Conservation (phyloP, 2,888 invertebrate species). For the Erebia ligea region DNA sequence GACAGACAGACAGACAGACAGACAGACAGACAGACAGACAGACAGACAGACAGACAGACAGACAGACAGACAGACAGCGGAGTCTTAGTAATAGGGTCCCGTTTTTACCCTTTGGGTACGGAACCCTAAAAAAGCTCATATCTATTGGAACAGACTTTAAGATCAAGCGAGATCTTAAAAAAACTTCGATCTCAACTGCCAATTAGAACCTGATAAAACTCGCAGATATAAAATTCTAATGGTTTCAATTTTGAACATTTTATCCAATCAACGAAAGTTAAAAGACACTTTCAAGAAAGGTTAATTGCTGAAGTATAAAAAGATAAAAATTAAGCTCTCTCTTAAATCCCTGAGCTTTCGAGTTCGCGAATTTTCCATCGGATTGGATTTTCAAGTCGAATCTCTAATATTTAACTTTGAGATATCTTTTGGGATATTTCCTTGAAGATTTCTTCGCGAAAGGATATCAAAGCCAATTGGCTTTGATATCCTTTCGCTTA, state of each 20-base stretch:
- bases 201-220: neutral
- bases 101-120: too few relatives aligned
- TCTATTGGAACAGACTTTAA: too few relatives aligned
- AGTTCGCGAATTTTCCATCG: conserved; percentile 35
- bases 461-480: too few relatives aligned
- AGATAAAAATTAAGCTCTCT: conserved; percentile 52
- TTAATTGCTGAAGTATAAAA: conserved; percentile 52
- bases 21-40: too few relatives aligned
- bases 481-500: conserved; percentile 9
- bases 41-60: too few relatives aligned
- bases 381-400: conserved; percentile 28
- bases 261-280: conserved; percentile 40
- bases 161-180: too few relatives aligned
- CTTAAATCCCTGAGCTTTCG: conserved; percentile 44
- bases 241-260: conserved; percentile 21
- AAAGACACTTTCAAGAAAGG: conserved; percentile 39
- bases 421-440: conserved; percentile 25
- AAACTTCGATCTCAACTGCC: neutral
- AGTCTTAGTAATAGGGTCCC: too few relatives aligned
- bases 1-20: too few relatives aligned
- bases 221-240: neutral
- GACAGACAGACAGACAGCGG: too few relatives aligned
- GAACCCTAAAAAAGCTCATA: too few relatives aligned
- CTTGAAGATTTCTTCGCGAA: conserved; percentile 33
- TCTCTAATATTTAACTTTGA: conserved; percentile 30